These are phyloP conservation scores for Nysson spinosus DNA, from an alignment of 2,888 invertebrate genomes.

Conservation along the genomic window DNA sequence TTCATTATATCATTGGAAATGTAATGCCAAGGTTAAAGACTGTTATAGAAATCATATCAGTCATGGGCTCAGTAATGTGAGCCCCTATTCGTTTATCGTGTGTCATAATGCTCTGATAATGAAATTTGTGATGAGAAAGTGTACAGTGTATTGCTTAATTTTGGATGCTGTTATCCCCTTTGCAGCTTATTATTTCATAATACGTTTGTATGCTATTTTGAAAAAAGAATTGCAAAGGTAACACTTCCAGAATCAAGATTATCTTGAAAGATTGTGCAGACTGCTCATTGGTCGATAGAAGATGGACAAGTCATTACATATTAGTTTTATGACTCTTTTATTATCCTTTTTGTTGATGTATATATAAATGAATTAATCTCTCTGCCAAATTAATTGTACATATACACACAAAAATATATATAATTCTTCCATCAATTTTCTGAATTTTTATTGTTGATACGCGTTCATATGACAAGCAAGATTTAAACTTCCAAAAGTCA, in stretches of 20 bases:
- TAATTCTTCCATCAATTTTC: slow-evolving; percentile 15
- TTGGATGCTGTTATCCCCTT: slow-evolving; percentile 32
- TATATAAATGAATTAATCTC: slow-evolving; percentile 34
- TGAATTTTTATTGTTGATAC: slow-evolving; percentile 15
- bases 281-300: slow-evolving; percentile 15
- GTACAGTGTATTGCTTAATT: slow-evolving; percentile 16
- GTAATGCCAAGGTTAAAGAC: slow-evolving; percentile 54
- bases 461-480: not conserved
- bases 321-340: slow-evolving; percentile 34
- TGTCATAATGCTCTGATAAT: slow-evolving; percentile 31
- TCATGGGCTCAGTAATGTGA: slow-evolving; percentile 44
- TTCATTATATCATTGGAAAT: slow-evolving; percentile 27
- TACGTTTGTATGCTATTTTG: slow-evolving; percentile 3
- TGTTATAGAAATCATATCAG: slow-evolving; percentile 35
- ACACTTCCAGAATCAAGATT: slow-evolving; percentile 44
- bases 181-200: slow-evolving; percentile 12
- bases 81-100: slow-evolving; percentile 23
- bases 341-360: slow-evolving; percentile 24
- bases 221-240: slow-evolving; percentile 12
- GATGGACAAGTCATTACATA: slow-evolving; percentile 34
- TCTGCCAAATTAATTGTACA: slow-evolving; percentile 52
- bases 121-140: slow-evolving; percentile 9
- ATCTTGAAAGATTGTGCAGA: slow-evolving; percentile 27
- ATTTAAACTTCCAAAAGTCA: slow-evolving; percentile 12
- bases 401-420: slow-evolving; percentile 22